Conservation (phyloP, 2,113 vertebrate genomes). For the Epinephelus moara region DNA sequence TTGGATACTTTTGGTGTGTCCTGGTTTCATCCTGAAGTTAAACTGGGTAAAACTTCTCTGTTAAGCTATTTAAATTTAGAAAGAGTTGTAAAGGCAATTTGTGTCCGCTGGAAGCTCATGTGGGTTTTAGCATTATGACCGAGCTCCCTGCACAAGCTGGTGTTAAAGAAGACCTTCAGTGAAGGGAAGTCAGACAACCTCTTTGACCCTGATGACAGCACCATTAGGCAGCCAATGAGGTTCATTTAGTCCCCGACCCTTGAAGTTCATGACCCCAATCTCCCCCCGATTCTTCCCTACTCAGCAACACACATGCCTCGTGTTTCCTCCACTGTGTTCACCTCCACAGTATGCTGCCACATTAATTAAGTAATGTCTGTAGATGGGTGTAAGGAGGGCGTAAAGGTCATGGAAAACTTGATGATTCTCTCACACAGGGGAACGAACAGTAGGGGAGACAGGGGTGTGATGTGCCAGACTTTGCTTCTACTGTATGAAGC, state of each 20-base stretch:
- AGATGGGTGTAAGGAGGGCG: not conserved
- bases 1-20: not conserved
- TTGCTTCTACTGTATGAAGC: not conserved
- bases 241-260: not conserved
- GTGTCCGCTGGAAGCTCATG: not conserved
- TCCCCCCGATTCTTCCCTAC: slow-evolving; percentile 15
- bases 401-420: not conserved
- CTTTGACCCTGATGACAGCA: slow-evolving; percentile 17
- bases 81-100: not conserved
- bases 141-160: not conserved
- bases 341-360: not conserved
- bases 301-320: slow-evolving; percentile 15
- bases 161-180: not conserved
- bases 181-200: slow-evolving; percentile 1
- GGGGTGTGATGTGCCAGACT: not conserved
- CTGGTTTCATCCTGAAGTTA: not conserved
- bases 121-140: not conserved
- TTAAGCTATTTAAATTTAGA: not conserved
- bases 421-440: not conserved
- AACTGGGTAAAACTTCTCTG: not conserved
- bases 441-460: not conserved
- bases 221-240: slow-evolving; percentile 25
- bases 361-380: slow-evolving; percentile 8
- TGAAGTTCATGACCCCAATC: slow-evolving; percentile 22
- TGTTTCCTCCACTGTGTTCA: not conserved